Evolutionary conservation across 2,113 vertebrate species (phyloP), one percentile per base, ranked within the genome.

Genomic region (Colistium nudipinnis): DNA sequence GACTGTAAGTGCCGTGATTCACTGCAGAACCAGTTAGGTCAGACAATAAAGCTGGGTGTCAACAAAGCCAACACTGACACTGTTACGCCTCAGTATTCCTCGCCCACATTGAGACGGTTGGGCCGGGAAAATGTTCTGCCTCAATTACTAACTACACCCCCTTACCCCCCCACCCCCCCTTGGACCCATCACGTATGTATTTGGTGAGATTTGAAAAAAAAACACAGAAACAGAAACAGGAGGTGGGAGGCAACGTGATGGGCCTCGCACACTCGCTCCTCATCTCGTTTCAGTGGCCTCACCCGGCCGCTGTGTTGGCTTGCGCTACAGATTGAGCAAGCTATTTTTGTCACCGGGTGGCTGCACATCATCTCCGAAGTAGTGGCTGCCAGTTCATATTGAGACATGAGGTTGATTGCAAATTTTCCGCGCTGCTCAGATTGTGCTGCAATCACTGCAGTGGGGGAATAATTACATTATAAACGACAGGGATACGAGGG

Each of bases 261-360:
- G 44, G 10, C 33, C n/a, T 70, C 57, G 54, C 24, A 68, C 56
- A 68, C 65, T 51, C 55, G 33, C 43, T 79, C 72, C 76, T 80
- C 71, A 62, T 68, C 47, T n/a, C 0, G 6, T 49, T 67, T 60
- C 10, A 6, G 28, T 14, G 33, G 64, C 67, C 70, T 74, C 74
- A 60, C 83, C 64, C 63, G 45, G 64, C 19, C 20, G 30, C 61
- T 41, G 56, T 41, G 64, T 20, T 74, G 62, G 62, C 72, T 59
- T 28, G 24, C 20, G 2, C 51, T 22, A 19, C 39, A 36, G 67
- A 84, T 83, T 81, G 82, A 84, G 87, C 69, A 82, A 87, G 74
- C 56, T 69, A 70, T 70, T 83, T 80, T 69, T 79, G 74, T 80
- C 76, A 68, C 3, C 63, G 67, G 33, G 49, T 73, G 66, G 63